Percentiles rank a stretch among this genome's conserved stretches.
These are phyloP conservation scores for Drusus annulatus DNA, from an alignment of 1,140 invertebrate genomes.

Conservation along the genomic window DNA sequence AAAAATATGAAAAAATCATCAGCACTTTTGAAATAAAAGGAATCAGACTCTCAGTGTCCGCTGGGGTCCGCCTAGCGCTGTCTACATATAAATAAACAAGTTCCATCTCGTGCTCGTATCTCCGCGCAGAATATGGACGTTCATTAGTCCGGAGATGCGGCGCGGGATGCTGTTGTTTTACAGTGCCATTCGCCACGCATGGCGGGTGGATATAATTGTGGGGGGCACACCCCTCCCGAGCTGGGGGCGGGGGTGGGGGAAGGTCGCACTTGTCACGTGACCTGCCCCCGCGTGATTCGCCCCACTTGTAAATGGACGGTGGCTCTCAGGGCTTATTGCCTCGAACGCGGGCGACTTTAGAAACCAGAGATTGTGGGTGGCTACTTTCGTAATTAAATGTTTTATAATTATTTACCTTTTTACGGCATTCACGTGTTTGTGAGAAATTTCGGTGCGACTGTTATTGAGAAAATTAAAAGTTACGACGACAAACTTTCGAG, in stretches of 20 bases:
- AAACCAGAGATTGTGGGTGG: too few relatives aligned
- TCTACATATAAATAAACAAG: neutral
- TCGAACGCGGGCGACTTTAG: neutral
- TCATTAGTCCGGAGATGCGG: slow-evolving; percentile 27
- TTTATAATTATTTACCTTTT: too few relatives aligned
- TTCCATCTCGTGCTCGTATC: neutral
- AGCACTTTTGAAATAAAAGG: too few relatives aligned
- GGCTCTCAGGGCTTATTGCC: neutral
- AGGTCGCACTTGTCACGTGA: slow-evolving; percentile 1
- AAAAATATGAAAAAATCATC: too few relatives aligned
- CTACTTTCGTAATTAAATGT: too few relatives aligned
- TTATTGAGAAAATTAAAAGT: too few relatives aligned
- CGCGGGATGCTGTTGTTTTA: slow-evolving; percentile 26
- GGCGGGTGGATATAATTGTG: slow-evolving; percentile 32
- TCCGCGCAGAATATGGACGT: neutral
- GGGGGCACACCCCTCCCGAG: neutral
- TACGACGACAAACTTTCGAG: too few relatives aligned
- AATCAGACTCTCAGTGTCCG: too few relatives aligned
- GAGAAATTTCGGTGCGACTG: too few relatives aligned
- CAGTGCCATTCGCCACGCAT: slow-evolving; percentile 36
- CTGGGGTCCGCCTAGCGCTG: neutral
- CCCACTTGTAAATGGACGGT: neutral
- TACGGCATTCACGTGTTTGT: too few relatives aligned
- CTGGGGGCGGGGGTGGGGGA: neutral
- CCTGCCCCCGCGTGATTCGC: neutral